Percentiles rank a stretch among this genome's conserved stretches.
Evolutionary conservation across 1,140 invertebrate species (phyloP).

Genomic region (Pollicipes pollicipes): DNA sequence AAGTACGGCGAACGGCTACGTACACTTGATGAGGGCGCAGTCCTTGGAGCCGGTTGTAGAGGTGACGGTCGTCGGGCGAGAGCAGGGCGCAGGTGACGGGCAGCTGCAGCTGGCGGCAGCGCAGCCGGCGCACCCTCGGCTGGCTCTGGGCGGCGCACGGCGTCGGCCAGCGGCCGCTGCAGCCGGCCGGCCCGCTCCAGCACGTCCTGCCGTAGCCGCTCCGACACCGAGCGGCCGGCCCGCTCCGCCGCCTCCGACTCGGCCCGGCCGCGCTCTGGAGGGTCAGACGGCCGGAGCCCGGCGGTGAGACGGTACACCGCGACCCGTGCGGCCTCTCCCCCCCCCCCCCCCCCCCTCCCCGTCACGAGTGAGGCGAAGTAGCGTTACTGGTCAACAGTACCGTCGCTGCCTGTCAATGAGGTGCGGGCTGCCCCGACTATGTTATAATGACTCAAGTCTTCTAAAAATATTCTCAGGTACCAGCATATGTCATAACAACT

Average conservation of each 20-base stretch:
- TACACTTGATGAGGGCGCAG: conserved; percentile 70
- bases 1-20: too few relatives aligned
- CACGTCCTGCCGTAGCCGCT: conserved; percentile 59
- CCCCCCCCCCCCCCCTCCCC: too few relatives aligned
- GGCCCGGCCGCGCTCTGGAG: conserved; percentile 44
- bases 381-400: too few relatives aligned
- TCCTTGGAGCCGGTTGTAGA: conserved; percentile 79
- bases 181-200: conserved; percentile 66
- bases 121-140: conserved; percentile 34
- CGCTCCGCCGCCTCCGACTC: conserved; percentile 46
- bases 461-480: too few relatives aligned
- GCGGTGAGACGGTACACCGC: too few relatives aligned
- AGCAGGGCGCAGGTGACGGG: conserved; percentile 65
- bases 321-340: too few relatives aligned
- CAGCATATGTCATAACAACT: too few relatives aligned
- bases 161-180: conserved; percentile 48
- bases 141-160: conserved; percentile 36
- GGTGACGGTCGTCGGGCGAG: conserved; percentile 47
- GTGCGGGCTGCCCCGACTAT: too few relatives aligned
- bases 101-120: conserved; percentile 50
- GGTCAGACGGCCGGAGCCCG: too few relatives aligned
- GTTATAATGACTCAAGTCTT: too few relatives aligned
- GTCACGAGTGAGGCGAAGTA: too few relatives aligned
- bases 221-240: conserved; percentile 37
- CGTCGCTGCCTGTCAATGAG: too few relatives aligned